Base-by-base conservation (phyloP, 2,888 invertebrate genomes). In the Onchidella celtica region DNA sequence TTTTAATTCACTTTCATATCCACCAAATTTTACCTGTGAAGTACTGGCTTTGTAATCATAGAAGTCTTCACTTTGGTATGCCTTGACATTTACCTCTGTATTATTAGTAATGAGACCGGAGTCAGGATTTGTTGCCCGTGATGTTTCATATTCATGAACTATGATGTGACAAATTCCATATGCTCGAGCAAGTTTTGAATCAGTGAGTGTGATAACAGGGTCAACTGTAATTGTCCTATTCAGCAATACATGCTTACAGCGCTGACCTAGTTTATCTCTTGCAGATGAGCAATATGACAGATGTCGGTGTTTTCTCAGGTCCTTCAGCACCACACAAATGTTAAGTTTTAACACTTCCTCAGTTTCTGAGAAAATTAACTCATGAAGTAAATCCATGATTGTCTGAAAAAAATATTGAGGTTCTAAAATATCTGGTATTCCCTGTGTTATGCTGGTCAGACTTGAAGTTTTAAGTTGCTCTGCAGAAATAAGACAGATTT, bases 51-150 rank as follows among this genome's bases (percentile, higher is more conserved):
- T 78, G 36, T 87, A 84, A 36, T 85, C 65, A 81, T 86, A 89
- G 83, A 88, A 86, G 66, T 90, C 89, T 74, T 81, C 85, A 83
- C 90, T 89, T 34, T 88, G 84, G 27, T 90, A 72, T 29, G 73
- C 74, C 21, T 78, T 66, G 17, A 92, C 85, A 14, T 38, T 79
- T 29, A 91, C 68, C 36, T 79, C 68, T 21, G 92, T 90, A 79
- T 79, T 80, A 61, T 83, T 70, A 6, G 88, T 72, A 36, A 88
- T n/a, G 77, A 61, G 11, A 24, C 74, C 21, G 34, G 27, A 36
- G 81, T 47, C 83, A 38, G 79, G 61, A 55, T 14, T 27, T 11
- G 9, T 17, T 27, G 47, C 66, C 66, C 11, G n/a, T 17, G 9
- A 70, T 21, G 81, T 40, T 3, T 27, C 63, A 34, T 80, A 75